phyloP scores from a whole-genome alignment of 2,113 vertebrate species.

The Clarias gariepinus region DNA sequence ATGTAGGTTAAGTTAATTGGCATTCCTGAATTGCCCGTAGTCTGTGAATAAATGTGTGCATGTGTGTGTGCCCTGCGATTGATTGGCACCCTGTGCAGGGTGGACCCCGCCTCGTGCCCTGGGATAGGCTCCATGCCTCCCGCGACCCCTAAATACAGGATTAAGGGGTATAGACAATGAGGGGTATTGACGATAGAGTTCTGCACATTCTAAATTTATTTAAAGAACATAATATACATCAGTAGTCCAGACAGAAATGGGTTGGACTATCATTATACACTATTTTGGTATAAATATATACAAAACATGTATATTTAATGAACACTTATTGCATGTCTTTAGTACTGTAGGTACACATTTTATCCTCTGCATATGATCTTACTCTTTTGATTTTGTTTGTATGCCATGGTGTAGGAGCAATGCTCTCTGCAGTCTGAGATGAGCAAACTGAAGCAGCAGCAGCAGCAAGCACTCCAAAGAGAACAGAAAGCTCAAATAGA shows the following conservation, averaged over 20 bases:
- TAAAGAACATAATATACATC: background rate
- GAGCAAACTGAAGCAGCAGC: constrained; percentile 59
- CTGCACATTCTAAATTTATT: background rate
- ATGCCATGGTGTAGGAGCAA: constrained; percentile 63
- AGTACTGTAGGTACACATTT: background rate
- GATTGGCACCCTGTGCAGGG: too few relatives aligned
- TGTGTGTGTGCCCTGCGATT: too few relatives aligned
- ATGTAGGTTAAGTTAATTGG: too few relatives aligned
- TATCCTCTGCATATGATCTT: background rate
- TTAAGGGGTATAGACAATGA: too few relatives aligned
- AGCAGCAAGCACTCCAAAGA: constrained; percentile 42
- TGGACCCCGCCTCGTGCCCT: too few relatives aligned
- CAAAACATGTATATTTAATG: background rate
- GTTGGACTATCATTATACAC: background rate
- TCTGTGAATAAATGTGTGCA: too few relatives aligned
- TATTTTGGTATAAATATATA: background rate
- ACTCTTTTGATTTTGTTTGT: constrained; percentile 9
- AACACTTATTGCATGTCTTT: background rate
- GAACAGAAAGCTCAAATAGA: constrained; percentile 36
- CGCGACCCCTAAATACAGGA: too few relatives aligned
- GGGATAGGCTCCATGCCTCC: too few relatives aligned
- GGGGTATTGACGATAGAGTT: background rate
- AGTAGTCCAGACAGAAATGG: background rate
- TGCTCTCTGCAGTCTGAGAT: constrained; percentile 64
- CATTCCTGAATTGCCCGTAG: too few relatives aligned